phyloP scores from a whole-genome alignment of 2,113 vertebrate species.

The Xiphophorus couchianus region DNA sequence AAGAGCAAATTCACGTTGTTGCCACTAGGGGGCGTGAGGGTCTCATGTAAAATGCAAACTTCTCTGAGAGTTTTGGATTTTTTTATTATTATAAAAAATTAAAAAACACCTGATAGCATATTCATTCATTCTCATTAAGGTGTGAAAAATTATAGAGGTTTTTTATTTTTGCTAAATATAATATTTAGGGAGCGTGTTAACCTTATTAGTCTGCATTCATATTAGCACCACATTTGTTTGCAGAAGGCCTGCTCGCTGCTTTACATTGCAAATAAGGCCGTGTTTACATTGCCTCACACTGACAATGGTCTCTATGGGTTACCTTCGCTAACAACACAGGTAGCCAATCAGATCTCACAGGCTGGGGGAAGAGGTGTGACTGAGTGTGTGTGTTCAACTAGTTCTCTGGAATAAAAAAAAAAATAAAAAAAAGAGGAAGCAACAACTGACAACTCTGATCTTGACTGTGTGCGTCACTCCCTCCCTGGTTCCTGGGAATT shows the following conservation, averaged over 20 bases:
- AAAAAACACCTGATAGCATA: background rate
- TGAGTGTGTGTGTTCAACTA: background rate
- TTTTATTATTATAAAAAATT: background rate
- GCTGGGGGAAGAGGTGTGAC: background rate
- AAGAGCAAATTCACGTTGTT: slow-evolving; percentile 26
- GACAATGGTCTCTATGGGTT: slow-evolving; percentile 77
- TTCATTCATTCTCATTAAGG: background rate
- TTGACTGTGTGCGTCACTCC: slow-evolving; percentile 7
- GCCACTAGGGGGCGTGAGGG: slow-evolving; percentile 70
- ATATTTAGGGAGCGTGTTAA: background rate
- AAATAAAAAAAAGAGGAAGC: slow-evolving; percentile 55
- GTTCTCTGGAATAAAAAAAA: slow-evolving; percentile 28
- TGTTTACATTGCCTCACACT: slow-evolving; percentile 75
- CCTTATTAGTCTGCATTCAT: slow-evolving; percentile 10
- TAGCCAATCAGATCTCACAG: slow-evolving; percentile 68
- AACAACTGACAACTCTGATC: slow-evolving; percentile 52
- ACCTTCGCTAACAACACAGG: slow-evolving; percentile 77
- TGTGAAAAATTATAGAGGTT: background rate
- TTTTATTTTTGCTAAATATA: background rate
- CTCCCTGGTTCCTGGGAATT: slow-evolving; percentile 14
- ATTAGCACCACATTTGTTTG: slow-evolving; percentile 37
- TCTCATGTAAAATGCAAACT: slow-evolving; percentile 21
- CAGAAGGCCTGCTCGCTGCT: slow-evolving; percentile 55
- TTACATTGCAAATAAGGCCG: slow-evolving; percentile 77
- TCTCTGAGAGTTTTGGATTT: background rate